These are phyloP conservation scores for Calosoma granatense DNA, from an alignment of 1,140 invertebrate genomes.

Conservation along the genomic window DNA sequence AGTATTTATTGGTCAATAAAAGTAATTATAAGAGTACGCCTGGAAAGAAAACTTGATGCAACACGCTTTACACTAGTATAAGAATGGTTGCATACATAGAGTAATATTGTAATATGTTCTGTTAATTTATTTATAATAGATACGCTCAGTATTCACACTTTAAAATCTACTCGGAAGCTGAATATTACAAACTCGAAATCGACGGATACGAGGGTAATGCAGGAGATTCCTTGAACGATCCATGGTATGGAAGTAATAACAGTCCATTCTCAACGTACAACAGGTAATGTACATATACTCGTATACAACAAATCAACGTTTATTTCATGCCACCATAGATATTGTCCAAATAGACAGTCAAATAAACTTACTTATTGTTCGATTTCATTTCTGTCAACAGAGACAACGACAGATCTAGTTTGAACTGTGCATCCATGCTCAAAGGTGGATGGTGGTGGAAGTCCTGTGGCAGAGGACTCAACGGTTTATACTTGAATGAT, in stretches of 20 bases:
- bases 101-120: no score
- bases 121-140: conserved; percentile 35
- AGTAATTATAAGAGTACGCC: no score
- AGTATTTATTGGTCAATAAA: no score
- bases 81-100: no score
- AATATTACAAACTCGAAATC: conserved; percentile 87
- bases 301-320: not conserved
- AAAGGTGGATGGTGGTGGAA: conserved; percentile 95
- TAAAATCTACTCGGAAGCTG: conserved; percentile 80
- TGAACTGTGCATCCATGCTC: conserved; percentile 85
- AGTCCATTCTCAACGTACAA: conserved; percentile 88
- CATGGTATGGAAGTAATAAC: conserved; percentile 86
- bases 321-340: no score
- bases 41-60: no score
- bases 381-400: conserved; percentile 44
- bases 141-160: conserved; percentile 87
- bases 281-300: conserved; percentile 41
- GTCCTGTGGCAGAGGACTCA: conserved; percentile 77
- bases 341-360: not conserved
- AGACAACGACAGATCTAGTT: conserved; percentile 79
- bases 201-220: conserved; percentile 86
- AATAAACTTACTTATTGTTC: conserved; percentile 7
- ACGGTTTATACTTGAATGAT: conserved; percentile 78
- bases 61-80: no score
- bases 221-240: conserved; percentile 81